Conservation (phyloP, 2,113 vertebrate genomes). For the Neogobius melanostomus region DNA sequence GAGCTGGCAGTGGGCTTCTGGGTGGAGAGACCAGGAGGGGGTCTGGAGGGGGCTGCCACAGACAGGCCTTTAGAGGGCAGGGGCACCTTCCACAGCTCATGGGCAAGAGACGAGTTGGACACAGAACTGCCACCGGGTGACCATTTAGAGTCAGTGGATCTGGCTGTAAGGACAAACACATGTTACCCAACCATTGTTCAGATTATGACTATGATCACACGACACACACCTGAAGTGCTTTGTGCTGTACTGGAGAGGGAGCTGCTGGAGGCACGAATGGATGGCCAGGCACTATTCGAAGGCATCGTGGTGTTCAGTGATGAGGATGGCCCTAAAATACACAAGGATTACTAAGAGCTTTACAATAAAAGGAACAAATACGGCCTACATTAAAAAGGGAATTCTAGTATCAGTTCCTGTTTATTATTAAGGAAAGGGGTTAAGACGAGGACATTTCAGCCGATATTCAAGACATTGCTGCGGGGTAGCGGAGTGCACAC, state of each 20-base stretch:
- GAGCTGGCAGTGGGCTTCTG: constrained; percentile 87
- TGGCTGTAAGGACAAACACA: constrained; percentile 78
- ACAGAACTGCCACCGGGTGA: constrained; percentile 90
- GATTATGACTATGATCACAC: too few species aligned
- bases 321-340: constrained; percentile 94
- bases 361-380: too few species aligned
- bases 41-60: constrained; percentile 89
- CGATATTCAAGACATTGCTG: too few species aligned
- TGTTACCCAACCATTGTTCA: neutral
- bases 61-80: constrained; percentile 93
- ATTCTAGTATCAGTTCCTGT: too few species aligned
- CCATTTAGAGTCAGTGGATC: constrained; percentile 99
- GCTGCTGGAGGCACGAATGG: constrained; percentile 99
- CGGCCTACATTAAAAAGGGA: too few species aligned
- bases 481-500: too few species aligned
- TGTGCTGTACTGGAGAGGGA: constrained; percentile 99
- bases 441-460: too few species aligned
- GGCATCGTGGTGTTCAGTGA: constrained; percentile 99
- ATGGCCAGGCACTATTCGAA: constrained; percentile 99
- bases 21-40: constrained; percentile 94
- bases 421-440: too few species aligned
- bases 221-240: constrained; percentile 94
- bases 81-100: constrained; percentile 99
- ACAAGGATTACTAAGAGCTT: constrained; percentile 1
- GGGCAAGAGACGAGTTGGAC: constrained; percentile 97